Percentiles rank a stretch among this genome's conserved stretches.
Conservation (phyloP, 2,888 invertebrate genomes). For the Gortyna flavago region DNA sequence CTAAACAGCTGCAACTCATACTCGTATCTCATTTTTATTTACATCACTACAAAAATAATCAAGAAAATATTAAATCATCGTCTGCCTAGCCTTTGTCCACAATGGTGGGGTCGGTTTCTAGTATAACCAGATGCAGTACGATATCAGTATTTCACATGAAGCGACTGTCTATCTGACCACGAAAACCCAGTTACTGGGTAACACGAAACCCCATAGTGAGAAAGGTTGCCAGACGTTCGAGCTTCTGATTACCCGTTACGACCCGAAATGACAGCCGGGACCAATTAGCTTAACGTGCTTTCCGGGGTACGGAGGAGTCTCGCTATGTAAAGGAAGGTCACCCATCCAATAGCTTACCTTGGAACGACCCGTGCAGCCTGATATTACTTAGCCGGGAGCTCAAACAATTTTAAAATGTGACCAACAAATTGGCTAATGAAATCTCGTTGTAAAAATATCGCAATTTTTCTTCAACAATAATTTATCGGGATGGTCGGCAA, state of each 20-base stretch:
- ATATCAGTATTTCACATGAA: not conserved
- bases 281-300: not conserved
- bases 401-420: constrained; percentile 9
- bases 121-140: not conserved
- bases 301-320: not conserved
- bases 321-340: not conserved
- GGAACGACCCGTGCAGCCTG: not conserved
- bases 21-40: constrained; percentile 1
- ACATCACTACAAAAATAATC: constrained; percentile 4
- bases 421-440: not conserved
- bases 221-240: not conserved
- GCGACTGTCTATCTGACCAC: not conserved
- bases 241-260: not conserved
- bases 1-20: constrained; percentile 31
- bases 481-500: constrained; percentile 33
- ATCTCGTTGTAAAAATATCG: constrained; percentile 20
- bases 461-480: constrained; percentile 18
- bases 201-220: not conserved
- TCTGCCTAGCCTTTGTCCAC: not conserved
- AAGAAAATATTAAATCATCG: not conserved
- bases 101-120: not conserved
- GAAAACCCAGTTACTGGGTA: not conserved
- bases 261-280: not conserved
- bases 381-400: not conserved
- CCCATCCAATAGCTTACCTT: not conserved